phyloP scores from a whole-genome alignment of 2,797 vertebrate genomes.

The Tapera naevia region DNA sequence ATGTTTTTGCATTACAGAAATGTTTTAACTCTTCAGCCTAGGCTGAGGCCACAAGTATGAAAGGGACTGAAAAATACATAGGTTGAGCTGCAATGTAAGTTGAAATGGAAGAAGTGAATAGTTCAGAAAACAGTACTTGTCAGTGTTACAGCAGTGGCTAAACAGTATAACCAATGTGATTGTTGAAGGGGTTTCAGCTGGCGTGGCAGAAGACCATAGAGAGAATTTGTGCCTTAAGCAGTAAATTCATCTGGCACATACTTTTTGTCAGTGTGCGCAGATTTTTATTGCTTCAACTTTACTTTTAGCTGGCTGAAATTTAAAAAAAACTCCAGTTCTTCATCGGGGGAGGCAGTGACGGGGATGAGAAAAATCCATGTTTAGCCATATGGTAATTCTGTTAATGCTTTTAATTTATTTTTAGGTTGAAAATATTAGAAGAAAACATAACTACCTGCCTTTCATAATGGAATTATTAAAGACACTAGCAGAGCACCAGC shows the following conservation, averaged over 20 bases:
- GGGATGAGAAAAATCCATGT: background rate
- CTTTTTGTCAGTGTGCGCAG: background rate
- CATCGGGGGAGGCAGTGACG: accelerated
- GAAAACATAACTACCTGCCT: conserved; percentile 97
- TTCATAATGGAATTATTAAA: conserved; percentile 99
- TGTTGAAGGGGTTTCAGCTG: background rate
- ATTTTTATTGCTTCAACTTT: background rate
- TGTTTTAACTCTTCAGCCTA: background rate
- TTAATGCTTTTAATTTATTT: conserved; percentile 35
- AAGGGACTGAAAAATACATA: background rate
- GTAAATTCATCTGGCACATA: background rate
- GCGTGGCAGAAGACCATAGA: background rate
- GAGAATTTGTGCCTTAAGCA: background rate
- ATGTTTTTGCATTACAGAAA: background rate
- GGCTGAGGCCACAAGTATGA: background rate
- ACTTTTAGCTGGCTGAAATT: background rate
- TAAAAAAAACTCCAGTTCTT: background rate
- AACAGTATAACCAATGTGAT: background rate
- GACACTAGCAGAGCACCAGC: conserved; percentile 96
- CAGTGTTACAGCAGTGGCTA: background rate
- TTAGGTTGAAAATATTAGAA: conserved; percentile 96
- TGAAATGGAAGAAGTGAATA: background rate
- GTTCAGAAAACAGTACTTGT: background rate
- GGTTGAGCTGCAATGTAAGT: background rate
- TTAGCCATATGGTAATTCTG: background rate